Conservation (phyloP, 2,888 invertebrate genomes). For the Sialis lutaria region DNA sequence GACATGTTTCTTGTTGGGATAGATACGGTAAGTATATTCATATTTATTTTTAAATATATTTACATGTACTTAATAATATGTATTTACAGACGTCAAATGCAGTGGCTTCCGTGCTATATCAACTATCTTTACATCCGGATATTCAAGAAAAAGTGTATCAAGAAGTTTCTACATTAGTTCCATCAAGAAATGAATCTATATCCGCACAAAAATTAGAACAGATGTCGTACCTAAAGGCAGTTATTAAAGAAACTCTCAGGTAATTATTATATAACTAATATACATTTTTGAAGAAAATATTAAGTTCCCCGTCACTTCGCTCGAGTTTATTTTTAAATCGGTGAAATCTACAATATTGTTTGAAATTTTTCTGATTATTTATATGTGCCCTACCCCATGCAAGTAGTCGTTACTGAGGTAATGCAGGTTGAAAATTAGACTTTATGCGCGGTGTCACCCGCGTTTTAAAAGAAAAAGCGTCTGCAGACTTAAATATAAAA, state of each 20-base stretch:
- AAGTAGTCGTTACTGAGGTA: no score
- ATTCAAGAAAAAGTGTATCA: constrained; percentile 43
- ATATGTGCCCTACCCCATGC: no score
- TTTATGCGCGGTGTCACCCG: no score
- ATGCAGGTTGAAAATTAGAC: no score
- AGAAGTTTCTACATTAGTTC: constrained; percentile 34
- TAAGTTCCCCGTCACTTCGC: no score
- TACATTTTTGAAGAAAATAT: no score
- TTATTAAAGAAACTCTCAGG: constrained; percentile 59
- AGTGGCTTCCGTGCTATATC: constrained; percentile 54
- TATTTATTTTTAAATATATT: neutral
- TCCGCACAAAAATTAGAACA: constrained; percentile 38
- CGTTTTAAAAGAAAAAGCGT: no score
- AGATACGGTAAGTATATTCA: constrained; percentile 40
- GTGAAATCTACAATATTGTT: no score
- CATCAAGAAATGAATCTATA: constrained; percentile 27
- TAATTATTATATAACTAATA: constrained; percentile 18
- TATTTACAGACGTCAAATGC: constrained; percentile 53
- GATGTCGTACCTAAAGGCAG: constrained; percentile 51
- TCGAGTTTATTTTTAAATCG: no score
- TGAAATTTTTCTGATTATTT: no score
- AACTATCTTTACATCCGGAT: constrained; percentile 44
- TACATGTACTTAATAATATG: neutral
- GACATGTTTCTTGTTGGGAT: constrained; percentile 68
- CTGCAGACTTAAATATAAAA: no score